Percentiles rank a stretch among this genome's conserved stretches.
Evolutionary conservation across 2,797 vertebrate species (phyloP).

Genomic region (Periparus ater): DNA sequence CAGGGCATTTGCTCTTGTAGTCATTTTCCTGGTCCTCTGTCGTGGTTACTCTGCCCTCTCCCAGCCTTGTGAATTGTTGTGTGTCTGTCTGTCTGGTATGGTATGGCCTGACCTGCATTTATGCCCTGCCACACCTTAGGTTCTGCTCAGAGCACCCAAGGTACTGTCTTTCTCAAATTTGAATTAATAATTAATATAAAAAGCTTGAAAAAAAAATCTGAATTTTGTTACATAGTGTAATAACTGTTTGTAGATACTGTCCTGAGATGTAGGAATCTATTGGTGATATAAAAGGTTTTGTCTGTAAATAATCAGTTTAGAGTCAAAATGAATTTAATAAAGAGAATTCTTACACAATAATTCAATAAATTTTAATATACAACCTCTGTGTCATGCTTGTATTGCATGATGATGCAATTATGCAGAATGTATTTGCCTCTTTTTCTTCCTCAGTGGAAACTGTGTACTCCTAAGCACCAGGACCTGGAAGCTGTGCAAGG

Average conservation of each 20-base stretch:
- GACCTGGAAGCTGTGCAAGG: background rate
- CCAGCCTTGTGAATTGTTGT: background rate
- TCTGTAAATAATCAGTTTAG: conserved; percentile 78
- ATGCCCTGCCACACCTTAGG: conserved; percentile 15
- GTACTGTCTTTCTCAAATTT: conserved; percentile 74
- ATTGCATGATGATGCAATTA: background rate
- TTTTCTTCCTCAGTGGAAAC: background rate
- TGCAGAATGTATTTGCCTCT: background rate
- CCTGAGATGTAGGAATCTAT: conserved; percentile 74
- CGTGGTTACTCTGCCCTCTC: background rate
- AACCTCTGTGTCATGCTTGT: background rate
- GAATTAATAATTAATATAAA: conserved; percentile 80
- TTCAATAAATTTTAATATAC: conserved; percentile 80
- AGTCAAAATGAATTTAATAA: conserved; percentile 74
- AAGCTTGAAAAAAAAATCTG: conserved; percentile 76
- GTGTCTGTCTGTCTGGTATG: background rate
- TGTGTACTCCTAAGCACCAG: background rate
- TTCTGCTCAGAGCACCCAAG: conserved; percentile 42
- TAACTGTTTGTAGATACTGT: conserved; percentile 76
- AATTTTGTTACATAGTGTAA: conserved; percentile 75
- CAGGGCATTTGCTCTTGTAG: background rate
- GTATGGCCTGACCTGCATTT: conserved; percentile 5
- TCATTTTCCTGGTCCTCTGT: background rate
- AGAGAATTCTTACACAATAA: conserved; percentile 76
- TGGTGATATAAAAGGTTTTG: conserved; percentile 71